phyloP scores from a whole-genome alignment of 2,113 vertebrate species.

The Kryptolebias marmoratus region DNA sequence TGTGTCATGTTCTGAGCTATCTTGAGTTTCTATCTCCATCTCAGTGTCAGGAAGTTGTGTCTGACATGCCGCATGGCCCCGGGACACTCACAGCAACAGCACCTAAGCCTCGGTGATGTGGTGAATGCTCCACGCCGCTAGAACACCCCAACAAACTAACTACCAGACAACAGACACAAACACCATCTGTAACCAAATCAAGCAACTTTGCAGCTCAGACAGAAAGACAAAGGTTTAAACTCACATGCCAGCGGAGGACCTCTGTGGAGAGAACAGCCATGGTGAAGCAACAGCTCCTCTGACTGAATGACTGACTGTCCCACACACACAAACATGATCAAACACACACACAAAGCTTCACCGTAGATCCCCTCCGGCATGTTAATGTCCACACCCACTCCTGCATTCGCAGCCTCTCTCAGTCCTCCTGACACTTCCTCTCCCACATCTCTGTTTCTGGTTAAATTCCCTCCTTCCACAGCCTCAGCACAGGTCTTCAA shows the following conservation, averaged over 20 bases:
- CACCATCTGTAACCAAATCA: no score
- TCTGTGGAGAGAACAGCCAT: conserved; percentile 85
- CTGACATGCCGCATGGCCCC: conserved; percentile 56
- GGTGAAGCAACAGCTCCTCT: conserved; percentile 72
- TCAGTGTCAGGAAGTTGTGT: conserved; percentile 69
- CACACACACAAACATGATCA: conserved; percentile 33
- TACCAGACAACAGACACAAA: no score
- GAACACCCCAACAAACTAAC: background rate
- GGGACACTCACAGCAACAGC: conserved; percentile 45
- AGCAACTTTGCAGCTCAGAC: no score
- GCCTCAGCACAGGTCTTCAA: conserved; percentile 26
- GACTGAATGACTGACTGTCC: conserved; percentile 46
- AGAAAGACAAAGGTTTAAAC: conserved; percentile 33
- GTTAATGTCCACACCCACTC: conserved; percentile 69
- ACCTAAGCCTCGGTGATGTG: conserved; percentile 33
- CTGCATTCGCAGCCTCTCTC: conserved; percentile 47
- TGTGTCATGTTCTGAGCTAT: conserved; percentile 56
- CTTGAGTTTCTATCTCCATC: conserved; percentile 51
- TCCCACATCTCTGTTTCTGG: conserved; percentile 64
- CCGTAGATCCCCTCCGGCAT: conserved; percentile 57
- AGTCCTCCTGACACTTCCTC: conserved; percentile 38
- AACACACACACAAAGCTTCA: conserved; percentile 25
- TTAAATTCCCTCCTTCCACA: conserved; percentile 58
- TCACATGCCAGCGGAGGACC: conserved; percentile 83
- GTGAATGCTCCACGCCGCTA: conserved; percentile 13